Conservation (phyloP, 2,797 vertebrate genomes). For the Gobionotothen gibberifrons region DNA sequence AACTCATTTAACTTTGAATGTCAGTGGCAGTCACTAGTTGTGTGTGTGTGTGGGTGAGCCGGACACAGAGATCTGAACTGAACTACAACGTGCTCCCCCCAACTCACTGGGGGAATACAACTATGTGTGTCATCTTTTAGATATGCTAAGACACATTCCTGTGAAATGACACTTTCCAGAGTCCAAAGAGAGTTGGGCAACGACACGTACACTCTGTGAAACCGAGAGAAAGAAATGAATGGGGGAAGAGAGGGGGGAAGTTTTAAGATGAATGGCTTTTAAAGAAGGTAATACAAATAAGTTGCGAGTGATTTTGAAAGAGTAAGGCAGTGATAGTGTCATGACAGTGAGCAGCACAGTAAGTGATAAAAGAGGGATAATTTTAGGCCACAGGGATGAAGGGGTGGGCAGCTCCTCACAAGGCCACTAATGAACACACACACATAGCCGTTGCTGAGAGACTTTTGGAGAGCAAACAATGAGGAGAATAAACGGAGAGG, state of each 20-base stretch:
- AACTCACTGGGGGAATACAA: constrained; percentile 13
- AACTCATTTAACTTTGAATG: constrained; percentile 5
- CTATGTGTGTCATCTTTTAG: constrained; percentile 46
- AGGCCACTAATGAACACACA: constrained; percentile 45
- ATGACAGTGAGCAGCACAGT: constrained; percentile 33
- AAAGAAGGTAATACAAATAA: constrained; percentile 1
- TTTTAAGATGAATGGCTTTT: constrained; percentile 5
- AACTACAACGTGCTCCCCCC: constrained; percentile 18
- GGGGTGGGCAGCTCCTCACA: constrained; percentile 61
- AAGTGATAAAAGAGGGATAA: constrained; percentile 65
- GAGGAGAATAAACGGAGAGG: constrained; percentile 59
- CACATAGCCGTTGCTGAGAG: constrained; percentile 64
- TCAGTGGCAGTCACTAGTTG: constrained; percentile 18
- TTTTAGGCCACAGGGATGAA: constrained; percentile 61
- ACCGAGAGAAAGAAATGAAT: not conserved
- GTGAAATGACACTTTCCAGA: constrained; percentile 54
- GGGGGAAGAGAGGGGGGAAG: not conserved
- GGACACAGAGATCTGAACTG: constrained; percentile 5
- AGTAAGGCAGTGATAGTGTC: constrained; percentile 6
- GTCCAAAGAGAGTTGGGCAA: constrained; percentile 30
- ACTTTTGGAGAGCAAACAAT: constrained; percentile 69
- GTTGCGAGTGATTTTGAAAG: not conserved
- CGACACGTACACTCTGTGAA: not conserved
- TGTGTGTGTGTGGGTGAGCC: not conserved
- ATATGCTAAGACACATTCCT: constrained; percentile 53